Evolutionary conservation across 2,113 vertebrate genomes (phyloP).

Genomic region (Mesoclemmys tuberculata): DNA sequence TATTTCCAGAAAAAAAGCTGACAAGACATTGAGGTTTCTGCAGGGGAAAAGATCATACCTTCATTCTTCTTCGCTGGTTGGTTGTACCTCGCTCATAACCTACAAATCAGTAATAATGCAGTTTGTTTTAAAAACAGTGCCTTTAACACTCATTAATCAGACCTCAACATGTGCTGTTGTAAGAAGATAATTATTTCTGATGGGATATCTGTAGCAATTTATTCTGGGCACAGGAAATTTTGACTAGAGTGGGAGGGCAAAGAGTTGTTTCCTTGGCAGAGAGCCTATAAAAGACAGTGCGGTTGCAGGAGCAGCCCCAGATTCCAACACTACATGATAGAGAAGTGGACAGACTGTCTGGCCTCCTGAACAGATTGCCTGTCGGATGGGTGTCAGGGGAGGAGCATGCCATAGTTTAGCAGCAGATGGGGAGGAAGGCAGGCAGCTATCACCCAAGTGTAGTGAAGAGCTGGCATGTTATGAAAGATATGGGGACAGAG

Average conservation of each 20-base stretch:
- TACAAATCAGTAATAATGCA: conserved; percentile 16
- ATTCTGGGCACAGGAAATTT: neutral
- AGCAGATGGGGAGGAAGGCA: neutral
- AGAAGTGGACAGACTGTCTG: neutral
- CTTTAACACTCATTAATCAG: neutral
- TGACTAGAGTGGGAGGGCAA: neutral
- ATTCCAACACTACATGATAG: neutral
- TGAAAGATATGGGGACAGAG: neutral
- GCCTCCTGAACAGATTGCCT: neutral
- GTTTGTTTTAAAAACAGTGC: conserved; percentile 11
- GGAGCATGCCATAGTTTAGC: neutral
- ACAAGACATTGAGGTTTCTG: neutral
- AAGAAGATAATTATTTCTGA: neutral
- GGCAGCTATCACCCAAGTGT: neutral
- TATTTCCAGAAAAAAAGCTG: neutral
- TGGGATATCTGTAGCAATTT: neutral
- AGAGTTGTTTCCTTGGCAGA: neutral
- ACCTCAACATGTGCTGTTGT: neutral
- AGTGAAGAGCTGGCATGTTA: neutral
- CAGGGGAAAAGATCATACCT: neutral
- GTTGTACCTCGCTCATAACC: neutral
- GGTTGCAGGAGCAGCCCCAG: neutral
- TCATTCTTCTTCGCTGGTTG: neutral
- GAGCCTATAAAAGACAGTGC: neutral
- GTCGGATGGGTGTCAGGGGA: neutral